These are phyloP conservation scores for Cephalopholis sonnerati DNA, from an alignment of 2,113 vertebrate species.

Conservation along the genomic window DNA sequence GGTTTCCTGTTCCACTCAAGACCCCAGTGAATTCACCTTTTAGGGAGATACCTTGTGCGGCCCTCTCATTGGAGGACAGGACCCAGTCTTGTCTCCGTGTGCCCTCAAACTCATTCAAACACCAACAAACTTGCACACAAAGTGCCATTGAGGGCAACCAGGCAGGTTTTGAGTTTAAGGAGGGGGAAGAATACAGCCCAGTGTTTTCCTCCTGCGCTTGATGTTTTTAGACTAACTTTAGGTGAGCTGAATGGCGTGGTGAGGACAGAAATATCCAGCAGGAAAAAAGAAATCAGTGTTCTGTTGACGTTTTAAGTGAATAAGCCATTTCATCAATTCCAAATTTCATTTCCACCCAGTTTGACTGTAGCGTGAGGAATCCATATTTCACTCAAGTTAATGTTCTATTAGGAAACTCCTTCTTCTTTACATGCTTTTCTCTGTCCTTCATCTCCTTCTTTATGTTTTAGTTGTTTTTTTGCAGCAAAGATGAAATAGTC, in stretches of 20 bases:
- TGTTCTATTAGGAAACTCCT: not conserved
- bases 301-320: constrained; percentile 45
- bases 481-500: not conserved
- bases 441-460: not conserved
- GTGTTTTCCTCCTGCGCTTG: constrained; percentile 64
- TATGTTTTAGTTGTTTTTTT: not conserved
- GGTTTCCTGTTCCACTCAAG: constrained; percentile 76
- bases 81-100: constrained; percentile 64
- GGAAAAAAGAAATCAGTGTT: constrained; percentile 58
- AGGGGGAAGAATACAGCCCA: constrained; percentile 68
- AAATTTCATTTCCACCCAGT: constrained; percentile 28
- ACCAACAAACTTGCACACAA: constrained; percentile 73
- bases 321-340: constrained; percentile 27
- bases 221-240: constrained; percentile 40
- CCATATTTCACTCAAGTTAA: not conserved
- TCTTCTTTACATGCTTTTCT: not conserved
- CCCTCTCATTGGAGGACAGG: constrained; percentile 64
- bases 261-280: constrained; percentile 67
- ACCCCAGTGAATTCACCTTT: constrained; percentile 75
- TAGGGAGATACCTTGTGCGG: constrained; percentile 64
- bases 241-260: constrained; percentile 47
- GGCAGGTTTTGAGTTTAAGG: constrained; percentile 27
- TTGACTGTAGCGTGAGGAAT: not conserved
- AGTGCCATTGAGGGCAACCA: constrained; percentile 73
- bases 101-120: constrained; percentile 65